A percentile compares a stretch with the other conserved stretches of the same genome.
phyloP scores from a whole-genome alignment of 23 tunicate genomes.

The Ciona savignyi region DNA sequence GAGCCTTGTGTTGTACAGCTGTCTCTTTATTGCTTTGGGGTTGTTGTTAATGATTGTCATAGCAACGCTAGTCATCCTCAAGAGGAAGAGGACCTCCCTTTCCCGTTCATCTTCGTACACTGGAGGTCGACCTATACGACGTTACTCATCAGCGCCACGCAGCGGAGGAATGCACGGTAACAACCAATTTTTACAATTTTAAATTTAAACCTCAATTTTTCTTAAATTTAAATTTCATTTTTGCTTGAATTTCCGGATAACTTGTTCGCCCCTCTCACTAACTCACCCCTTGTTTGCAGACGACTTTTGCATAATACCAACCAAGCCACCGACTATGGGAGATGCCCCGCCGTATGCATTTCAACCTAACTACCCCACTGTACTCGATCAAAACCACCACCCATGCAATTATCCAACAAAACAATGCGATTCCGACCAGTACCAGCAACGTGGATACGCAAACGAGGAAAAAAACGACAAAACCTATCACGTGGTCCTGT shows the following conservation, averaged over 20 bases:
- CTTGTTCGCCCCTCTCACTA: not conserved
- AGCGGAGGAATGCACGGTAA: not conserved
- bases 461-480: not conserved
- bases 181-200: not conserved
- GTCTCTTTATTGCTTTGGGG: conserved; percentile 25
- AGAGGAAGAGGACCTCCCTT: conserved; percentile 8
- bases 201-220: no score
- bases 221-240: no score
- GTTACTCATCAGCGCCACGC: not conserved
- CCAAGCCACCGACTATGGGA: conserved; percentile 4
- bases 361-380: conserved; percentile 3
- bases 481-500: not conserved
- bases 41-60: conserved; percentile 19
- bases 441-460: not conserved
- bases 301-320: conserved; percentile 20
- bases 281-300: not conserved
- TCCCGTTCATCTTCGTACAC: conserved; percentile 5
- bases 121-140: conserved; percentile 9
- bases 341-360: conserved; percentile 3
- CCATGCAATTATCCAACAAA: not conserved
- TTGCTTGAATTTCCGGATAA: no score
- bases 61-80: conserved; percentile 22
- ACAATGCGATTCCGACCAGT: not conserved
- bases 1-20: conserved; percentile 18
- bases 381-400: conserved; percentile 2